Base-by-base conservation (phyloP, 2,888 invertebrate species). In the Lasioglossum malachurum region DNA sequence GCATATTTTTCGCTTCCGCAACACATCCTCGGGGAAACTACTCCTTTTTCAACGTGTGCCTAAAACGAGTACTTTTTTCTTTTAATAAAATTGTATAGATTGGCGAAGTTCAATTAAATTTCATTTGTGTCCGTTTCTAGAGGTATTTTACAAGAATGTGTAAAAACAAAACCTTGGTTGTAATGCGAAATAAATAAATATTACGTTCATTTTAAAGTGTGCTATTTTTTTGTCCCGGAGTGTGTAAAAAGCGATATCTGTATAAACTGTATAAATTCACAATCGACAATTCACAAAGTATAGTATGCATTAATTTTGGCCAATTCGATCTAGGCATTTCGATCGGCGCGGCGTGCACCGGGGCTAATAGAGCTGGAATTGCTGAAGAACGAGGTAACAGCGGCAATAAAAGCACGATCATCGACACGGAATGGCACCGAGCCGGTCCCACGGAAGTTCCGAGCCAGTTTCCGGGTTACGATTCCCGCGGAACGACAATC, bases 401-500 rank as follows among this genome's bases (percentile, higher is more conserved):
- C 16, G 23, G 57, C 60, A 16, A 72, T 60, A 49, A 81, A 72
- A 75, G 57, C 80, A 27, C 4, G 46, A 67, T 53, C 60, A 49
- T 27, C 23, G 64, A 71, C 69, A 38, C 57, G 77, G 46, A 60
- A 78, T 75, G 60, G 19, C 60, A 4, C n/a, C 19, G n/a, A 23
- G 8, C 16, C 46, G 74, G 35, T 60, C 49, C 77, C 35, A 60
- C 60, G 73, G 41, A 74, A 74, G 75, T 83, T 80, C 31, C 69
- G 16, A 53, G 31, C 14, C 79, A 83, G 83, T 88, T 84, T 71
- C 79, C 75, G 49, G 76, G 71, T 80, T 81, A 79, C 64, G 79
- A 88, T 83, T 81, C 71, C 67, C 76, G 31, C 60, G 71, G 75
- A 74, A 73, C 80, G 82, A 81, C 88, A 82, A 90, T 88, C 84